Evolutionary conservation across 2,888 invertebrate species (phyloP), one percentile per base, ranked within the genome.

Genomic region (Ochropleura plecta): DNA sequence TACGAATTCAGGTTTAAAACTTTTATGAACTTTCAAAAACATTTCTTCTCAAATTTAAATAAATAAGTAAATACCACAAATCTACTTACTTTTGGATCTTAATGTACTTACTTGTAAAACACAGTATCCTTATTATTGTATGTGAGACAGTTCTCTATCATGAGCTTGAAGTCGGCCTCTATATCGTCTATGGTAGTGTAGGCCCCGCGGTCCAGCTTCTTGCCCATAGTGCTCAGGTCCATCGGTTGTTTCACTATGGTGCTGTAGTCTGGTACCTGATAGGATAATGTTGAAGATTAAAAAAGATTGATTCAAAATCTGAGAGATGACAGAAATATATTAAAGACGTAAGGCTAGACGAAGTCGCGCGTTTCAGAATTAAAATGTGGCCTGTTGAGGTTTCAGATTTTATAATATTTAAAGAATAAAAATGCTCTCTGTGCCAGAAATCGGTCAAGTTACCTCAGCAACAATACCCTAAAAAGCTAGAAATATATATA

Each of bases 91-190:
- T 20, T 1, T 30, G 4, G 14, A 57, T 57, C 8, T 16, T 42
- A 12, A 18, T 6, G 3, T 16, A 89, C 94, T 92, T 84, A 97
- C 97, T 97, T 97, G 93, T 99, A 99, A 93, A 99, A 99, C 74
- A 99, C 98, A 0, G 99, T 99, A 88, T 99, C 99, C 91, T 98
- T 98, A 84, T 98, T 98, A 93, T 99, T 99, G 93, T 99, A 99
- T 0, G 98, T 98, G 88, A 99, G 97, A 91, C 99, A 99, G 94
- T 99, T 99, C 84, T 97, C 97, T 75, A 99, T 98, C 98, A 99
- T 99, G n/a, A 99, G 97, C 89, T 98, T 97, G 92, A 99, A 99
- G 95, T 99, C 99, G 0, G 97, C 96, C 90, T 99, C 98, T 90
- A 99, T 97, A 51, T 98, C 97, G 79, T 98, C 97, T 59, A 99